phyloP scores from a whole-genome alignment of 2,888 invertebrate genomes.

The Nomada goodeniana region DNA sequence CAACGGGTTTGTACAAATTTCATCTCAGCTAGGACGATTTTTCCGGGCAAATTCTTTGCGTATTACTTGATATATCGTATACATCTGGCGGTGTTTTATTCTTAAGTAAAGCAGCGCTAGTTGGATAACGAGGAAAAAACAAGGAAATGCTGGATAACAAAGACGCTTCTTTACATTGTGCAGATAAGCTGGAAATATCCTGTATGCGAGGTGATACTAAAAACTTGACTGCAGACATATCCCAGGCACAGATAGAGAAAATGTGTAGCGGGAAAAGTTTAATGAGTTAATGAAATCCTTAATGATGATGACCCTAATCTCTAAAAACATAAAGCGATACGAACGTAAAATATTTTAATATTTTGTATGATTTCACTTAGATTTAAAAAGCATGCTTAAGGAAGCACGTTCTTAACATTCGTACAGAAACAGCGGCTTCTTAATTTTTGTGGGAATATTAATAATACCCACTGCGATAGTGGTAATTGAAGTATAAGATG shows the following conservation, averaged over 20 bases:
- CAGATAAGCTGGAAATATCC: conserved; percentile 23
- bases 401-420: no score
- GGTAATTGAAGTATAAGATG: no score
- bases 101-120: neutral
- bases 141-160: conserved; percentile 3
- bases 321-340: neutral
- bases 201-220: conserved; percentile 1
- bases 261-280: neutral
- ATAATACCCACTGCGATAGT: no score
- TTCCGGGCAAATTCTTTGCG: neutral
- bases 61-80: neutral
- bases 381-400: no score
- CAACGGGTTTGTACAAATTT: neutral
- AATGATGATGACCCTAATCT: conserved; percentile 1
- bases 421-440: no score
- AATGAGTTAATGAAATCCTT: neutral
- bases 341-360: neutral
- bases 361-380: neutral
- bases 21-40: neutral
- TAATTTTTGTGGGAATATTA: no score
- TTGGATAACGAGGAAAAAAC: neutral
- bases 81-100: neutral
- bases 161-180: conserved; percentile 19
- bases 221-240: conserved; percentile 3
- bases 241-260: neutral